These are phyloP conservation scores for Cinara cedri DNA, from an alignment of 2,888 invertebrate species.

Conservation along the genomic window DNA sequence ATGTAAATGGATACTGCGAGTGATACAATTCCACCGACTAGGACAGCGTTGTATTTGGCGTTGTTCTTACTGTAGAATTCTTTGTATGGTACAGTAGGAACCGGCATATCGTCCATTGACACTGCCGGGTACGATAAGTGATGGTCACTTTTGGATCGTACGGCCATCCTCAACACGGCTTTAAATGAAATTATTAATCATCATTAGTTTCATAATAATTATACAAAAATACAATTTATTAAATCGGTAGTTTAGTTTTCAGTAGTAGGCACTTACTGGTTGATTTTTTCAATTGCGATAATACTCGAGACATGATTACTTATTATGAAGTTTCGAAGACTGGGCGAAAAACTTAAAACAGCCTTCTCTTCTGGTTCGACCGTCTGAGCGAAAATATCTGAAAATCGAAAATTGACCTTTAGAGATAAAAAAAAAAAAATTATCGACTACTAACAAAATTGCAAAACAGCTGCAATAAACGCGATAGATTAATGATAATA, in stretches of 20 bases:
- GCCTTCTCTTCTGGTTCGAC: background rate
- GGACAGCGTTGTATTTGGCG: slow-evolving; percentile 72
- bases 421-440: background rate
- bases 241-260: background rate
- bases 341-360: background rate
- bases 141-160: slow-evolving; percentile 23
- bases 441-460: background rate
- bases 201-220: background rate
- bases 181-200: background rate
- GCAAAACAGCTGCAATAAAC: background rate
- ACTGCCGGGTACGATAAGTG: slow-evolving; percentile 7
- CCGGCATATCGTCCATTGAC: slow-evolving; percentile 78
- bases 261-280: slow-evolving; percentile 11
- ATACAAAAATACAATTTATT: too few species aligned
- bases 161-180: slow-evolving; percentile 16
- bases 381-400: background rate
- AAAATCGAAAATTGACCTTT: slow-evolving; percentile 3
- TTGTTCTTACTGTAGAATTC: slow-evolving; percentile 72
- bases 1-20: slow-evolving; percentile 29
- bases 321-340: background rate
- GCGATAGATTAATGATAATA: background rate
- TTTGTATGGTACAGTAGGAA: slow-evolving; percentile 80
- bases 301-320: slow-evolving; percentile 27
- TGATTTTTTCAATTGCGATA: slow-evolving; percentile 37
- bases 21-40: slow-evolving; percentile 66